These are phyloP conservation scores for Meghimatium bilineatum DNA, from an alignment of 2,888 invertebrate species.

Conservation along the genomic window DNA sequence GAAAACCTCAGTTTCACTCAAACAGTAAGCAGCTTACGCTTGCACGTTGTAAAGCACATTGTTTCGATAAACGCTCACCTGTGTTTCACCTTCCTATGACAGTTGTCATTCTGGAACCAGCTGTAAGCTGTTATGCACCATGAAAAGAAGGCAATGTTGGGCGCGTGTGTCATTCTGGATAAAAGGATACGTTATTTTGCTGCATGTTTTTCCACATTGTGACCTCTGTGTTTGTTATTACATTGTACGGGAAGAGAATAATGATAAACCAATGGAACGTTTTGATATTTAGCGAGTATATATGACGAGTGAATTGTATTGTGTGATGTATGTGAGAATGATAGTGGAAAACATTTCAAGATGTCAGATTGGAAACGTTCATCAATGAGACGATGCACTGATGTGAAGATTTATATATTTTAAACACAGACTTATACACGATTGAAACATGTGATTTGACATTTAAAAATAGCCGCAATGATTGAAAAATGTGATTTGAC, in stretches of 20 bases:
- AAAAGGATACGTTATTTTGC: not conserved
- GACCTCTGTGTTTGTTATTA: not conserved
- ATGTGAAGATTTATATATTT: too few relatives aligned
- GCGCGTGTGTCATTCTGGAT: not conserved
- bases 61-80: slow-evolving; percentile 1
- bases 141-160: not conserved
- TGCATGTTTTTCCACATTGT: not conserved
- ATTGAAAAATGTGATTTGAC: too few relatives aligned
- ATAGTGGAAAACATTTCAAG: too few relatives aligned
- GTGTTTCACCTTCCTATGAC: slow-evolving; percentile 3
- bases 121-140: not conserved
- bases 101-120: slow-evolving; percentile 2
- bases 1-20: not conserved
- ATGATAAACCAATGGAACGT: not conserved
- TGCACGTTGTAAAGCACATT: not conserved
- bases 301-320: not conserved
- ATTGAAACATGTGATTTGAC: too few relatives aligned
- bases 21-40: not conserved
- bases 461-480: too few relatives aligned
- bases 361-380: too few relatives aligned
- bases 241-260: not conserved
- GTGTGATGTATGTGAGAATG: not conserved
- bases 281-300: not conserved
- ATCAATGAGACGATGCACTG: too few relatives aligned
- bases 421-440: too few relatives aligned